phyloP scores from a whole-genome alignment of 2,797 vertebrate species.

The Xiphophorus birchmanni region DNA sequence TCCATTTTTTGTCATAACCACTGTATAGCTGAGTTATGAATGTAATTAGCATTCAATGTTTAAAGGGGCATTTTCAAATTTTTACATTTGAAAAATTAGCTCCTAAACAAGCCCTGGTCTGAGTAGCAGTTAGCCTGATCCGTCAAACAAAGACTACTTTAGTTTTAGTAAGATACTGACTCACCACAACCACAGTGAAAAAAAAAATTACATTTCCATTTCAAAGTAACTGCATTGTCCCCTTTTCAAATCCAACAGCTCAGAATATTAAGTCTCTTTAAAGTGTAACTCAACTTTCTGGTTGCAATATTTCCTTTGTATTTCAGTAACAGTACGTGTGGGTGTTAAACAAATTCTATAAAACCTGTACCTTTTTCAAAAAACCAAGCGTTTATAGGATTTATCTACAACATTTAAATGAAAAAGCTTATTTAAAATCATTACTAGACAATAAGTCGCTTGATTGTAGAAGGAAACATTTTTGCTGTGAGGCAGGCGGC shows the following conservation, averaged over 20 bases:
- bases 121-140: neutral
- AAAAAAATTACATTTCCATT: too few species aligned
- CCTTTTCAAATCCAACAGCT: neutral
- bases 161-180: neutral
- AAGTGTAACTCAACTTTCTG: neutral
- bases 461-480: neutral
- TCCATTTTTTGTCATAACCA: too few species aligned
- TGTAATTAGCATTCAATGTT: too few species aligned
- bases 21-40: too few species aligned
- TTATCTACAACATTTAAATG: neutral
- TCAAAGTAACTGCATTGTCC: too few species aligned
- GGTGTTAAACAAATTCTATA: neutral
- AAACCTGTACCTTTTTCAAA: neutral
- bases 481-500: slow-evolving; percentile 8
- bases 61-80: neutral
- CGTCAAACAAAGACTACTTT: neutral
- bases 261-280: neutral
- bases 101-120: neutral
- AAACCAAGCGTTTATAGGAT: neutral
- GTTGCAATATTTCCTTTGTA: neutral
- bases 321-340: neutral
- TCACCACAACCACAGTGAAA: neutral
- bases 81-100: neutral
- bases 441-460: neutral
- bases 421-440: neutral